Base-by-base conservation (phyloP, 2,888 invertebrate genomes). In the Tortricodes alternella region DNA sequence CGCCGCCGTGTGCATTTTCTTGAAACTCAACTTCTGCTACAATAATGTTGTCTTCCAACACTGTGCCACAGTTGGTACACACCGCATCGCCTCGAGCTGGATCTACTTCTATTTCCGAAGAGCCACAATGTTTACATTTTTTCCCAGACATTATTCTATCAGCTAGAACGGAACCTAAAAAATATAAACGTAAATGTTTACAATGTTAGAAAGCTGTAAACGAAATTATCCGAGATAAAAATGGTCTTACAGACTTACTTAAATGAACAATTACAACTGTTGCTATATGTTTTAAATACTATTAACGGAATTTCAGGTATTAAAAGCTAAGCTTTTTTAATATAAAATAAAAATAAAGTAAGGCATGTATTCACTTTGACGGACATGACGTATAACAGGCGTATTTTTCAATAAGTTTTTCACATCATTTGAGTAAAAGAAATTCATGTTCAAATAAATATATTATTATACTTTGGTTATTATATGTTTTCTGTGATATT, bases 11-110 rank as follows among this genome's bases (percentile, higher is more conserved):
- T 6, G 96, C 94, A 76, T 95, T 95, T 80, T 99, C 99, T 82
- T 97, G 96, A 76, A 99, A 99, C 81, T 98, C 97, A 34, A 99
- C 95, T 82, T 99, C 99, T 1, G 97, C 96, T 18, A 99, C 98
- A 74, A 99, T 99, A 51, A 98, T 95, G 71, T 96, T 97, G 75
- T 99, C 98, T 80, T 99, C 99, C 11, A 99, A 89, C 1, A 99
- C 99, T 5, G 96, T 95, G 19, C 99, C 99, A 88, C 99, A 99
- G 75, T 94, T 95, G 19, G 97, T 98, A 82, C 99, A 99, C 1
- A 99, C 98, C 7, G 96, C 95, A 92, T 99, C 98, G 27, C 99
- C 99, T 71, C 98, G 93, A 16, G 96, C 95, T 58, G 97, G 96
- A 83, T 99, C 99, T 59, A 96, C 96, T 86, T 99, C 99, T 60